A percentile compares a stretch with the other conserved stretches of the same genome.
Evolutionary conservation across 2,888 invertebrate genomes (phyloP).

Genomic region (Mythimna pallens): DNA sequence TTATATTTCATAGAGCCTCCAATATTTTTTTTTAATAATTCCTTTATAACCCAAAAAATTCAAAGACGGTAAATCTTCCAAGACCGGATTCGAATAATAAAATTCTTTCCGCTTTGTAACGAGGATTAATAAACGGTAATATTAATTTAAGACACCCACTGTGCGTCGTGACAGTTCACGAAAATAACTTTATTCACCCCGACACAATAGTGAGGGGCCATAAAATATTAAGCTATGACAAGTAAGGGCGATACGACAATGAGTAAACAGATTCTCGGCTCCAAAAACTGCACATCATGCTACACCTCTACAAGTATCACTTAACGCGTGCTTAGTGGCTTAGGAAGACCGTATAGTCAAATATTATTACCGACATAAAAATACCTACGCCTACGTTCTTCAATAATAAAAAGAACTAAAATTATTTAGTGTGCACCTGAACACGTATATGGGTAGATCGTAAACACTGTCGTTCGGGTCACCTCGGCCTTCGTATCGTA

Average conservation of each 20-base stretch:
- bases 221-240: slow-evolving; percentile 54
- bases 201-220: slow-evolving; percentile 30
- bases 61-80: slow-evolving; percentile 7
- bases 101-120: slow-evolving; percentile 33
- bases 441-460: slow-evolving; percentile 56
- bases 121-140: slow-evolving; percentile 45
- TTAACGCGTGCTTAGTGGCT: slow-evolving; percentile 34
- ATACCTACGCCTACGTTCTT: slow-evolving; percentile 51
- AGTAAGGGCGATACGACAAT: slow-evolving; percentile 54
- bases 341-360: slow-evolving; percentile 27
- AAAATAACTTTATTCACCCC: slow-evolving; percentile 55
- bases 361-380: slow-evolving; percentile 49
- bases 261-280: slow-evolving; percentile 40
- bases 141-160: slow-evolving; percentile 53
- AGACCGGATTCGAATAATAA: slow-evolving; percentile 11
- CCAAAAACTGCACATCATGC: slow-evolving; percentile 24
- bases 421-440: slow-evolving; percentile 48
- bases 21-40: not conserved
- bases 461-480: slow-evolving; percentile 50
- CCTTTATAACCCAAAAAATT: slow-evolving; percentile 4
- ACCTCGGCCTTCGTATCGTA: slow-evolving; percentile 58
- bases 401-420: slow-evolving; percentile 56
- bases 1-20: not conserved
- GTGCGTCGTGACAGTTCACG: slow-evolving; percentile 35
- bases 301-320: slow-evolving; percentile 55